Evolutionary conservation across 2,888 invertebrate genomes (phyloP).

Genomic region (Mesochorus sp.): DNA sequence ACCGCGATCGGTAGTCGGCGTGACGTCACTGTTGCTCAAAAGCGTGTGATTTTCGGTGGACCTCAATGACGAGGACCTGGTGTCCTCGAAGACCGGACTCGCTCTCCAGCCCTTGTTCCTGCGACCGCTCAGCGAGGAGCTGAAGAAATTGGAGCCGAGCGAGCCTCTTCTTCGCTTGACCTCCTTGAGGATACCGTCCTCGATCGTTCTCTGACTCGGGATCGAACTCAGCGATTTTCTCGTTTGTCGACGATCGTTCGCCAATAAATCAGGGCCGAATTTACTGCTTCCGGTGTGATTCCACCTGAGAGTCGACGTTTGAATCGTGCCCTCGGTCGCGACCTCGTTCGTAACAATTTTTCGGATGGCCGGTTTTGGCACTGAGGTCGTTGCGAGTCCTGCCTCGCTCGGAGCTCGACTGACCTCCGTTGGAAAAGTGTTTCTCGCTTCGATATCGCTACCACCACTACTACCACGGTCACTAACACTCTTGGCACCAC

Average conservation of each 20-base stretch:
- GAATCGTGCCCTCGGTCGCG: conserved; percentile 21
- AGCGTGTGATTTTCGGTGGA: conserved; percentile 58
- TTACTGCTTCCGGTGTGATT: conserved; percentile 60
- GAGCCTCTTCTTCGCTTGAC: conserved; percentile 49
- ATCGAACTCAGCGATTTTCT: no score
- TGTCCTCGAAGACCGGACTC: conserved; percentile 40
- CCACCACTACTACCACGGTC: conserved; percentile 21
- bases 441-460: conserved; percentile 39
- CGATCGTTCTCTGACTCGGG: no score
- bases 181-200: conserved; percentile 51
- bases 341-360: conserved; percentile 6
- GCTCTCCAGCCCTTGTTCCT: conserved; percentile 38
- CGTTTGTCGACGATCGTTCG: conserved; percentile 55
- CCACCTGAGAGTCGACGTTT: conserved; percentile 70
- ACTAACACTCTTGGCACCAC: conserved; percentile 6
- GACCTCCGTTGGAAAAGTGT: conserved; percentile 35
- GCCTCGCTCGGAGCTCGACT: conserved; percentile 28
- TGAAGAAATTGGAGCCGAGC: not conserved
- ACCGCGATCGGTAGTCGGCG: not conserved
- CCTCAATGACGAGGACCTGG: conserved; percentile 16
- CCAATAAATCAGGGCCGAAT: not conserved
- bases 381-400: conserved; percentile 17
- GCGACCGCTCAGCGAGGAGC: conserved; percentile 20
- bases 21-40: not conserved
- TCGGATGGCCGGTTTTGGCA: not conserved